Evolutionary conservation across 2,888 invertebrate species (phyloP).

Genomic region (Drosophila ezoana): DNA sequence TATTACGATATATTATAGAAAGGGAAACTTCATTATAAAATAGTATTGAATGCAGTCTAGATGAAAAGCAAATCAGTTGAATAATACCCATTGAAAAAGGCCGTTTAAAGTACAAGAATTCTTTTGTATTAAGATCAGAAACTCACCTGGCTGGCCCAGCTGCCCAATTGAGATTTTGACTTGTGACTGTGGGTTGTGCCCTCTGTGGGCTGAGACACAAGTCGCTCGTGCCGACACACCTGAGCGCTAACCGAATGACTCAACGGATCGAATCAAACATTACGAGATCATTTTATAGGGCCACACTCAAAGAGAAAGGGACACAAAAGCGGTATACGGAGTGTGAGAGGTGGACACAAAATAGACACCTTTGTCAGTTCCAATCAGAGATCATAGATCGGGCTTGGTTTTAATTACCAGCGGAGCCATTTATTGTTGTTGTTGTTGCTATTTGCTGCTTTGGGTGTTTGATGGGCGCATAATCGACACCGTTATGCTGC

Average conservation of each 20-base stretch:
- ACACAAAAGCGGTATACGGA: conserved; percentile 25
- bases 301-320: conserved; percentile 58
- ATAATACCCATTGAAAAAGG: conserved; percentile 6
- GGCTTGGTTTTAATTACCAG: conserved; percentile 65
- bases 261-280: conserved; percentile 67
- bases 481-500: conserved; percentile 62
- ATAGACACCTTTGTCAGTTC: conserved; percentile 54
- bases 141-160: conserved; percentile 30
- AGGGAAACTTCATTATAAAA: conserved; percentile 1
- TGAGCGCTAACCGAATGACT: conserved; percentile 52
- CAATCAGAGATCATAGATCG: conserved; percentile 58
- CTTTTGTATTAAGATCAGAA: conserved; percentile 40
- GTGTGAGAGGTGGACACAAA: conserved; percentile 5
- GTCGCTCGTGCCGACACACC: conserved; percentile 78
- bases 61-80: conserved; percentile 5
- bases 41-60: neutral
- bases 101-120: conserved; percentile 25
- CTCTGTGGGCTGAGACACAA: conserved; percentile 26
- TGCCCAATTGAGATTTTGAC: conserved; percentile 38
- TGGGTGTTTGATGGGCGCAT: conserved; percentile 62
- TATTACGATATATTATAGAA: neutral
- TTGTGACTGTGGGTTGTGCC: conserved; percentile 28
- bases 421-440: conserved; percentile 28
- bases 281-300: conserved; percentile 71
- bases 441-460: conserved; percentile 18